Percentiles rank a stretch among this genome's conserved stretches.
Evolutionary conservation across 2,797 vertebrate species (phyloP).

Genomic region (Oreonectes daqikongensis): DNA sequence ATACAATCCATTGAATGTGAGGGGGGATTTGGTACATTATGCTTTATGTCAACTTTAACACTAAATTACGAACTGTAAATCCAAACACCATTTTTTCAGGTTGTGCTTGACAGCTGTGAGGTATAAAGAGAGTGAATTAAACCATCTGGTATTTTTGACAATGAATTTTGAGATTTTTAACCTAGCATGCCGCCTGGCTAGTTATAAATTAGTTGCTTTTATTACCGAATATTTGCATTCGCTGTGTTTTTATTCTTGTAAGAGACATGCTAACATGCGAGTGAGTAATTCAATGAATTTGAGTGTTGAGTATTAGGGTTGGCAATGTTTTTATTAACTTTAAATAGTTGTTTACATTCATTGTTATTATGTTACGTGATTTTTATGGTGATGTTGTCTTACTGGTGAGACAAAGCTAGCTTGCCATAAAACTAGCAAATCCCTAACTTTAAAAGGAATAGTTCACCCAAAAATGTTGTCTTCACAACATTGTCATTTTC

Average conservation of each 20-base stretch:
- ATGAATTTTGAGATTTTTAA: not conserved
- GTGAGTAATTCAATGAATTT: not conserved
- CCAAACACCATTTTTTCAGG: not conserved
- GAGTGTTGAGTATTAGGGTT: too few relatives aligned
- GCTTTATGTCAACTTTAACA: constrained; percentile 28
- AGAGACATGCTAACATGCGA: not conserved
- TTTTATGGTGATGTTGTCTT: too few relatives aligned
- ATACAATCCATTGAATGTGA: not conserved
- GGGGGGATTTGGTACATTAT: constrained; percentile 18
- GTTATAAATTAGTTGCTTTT: not conserved
- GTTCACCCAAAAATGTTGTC: too few relatives aligned
- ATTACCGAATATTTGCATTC: not conserved
- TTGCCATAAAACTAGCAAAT: too few relatives aligned
- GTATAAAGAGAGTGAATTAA: not conserved
- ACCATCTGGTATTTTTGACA: not conserved
- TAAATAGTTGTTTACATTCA: too few relatives aligned
- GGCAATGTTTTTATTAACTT: too few relatives aligned
- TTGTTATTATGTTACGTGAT: too few relatives aligned
- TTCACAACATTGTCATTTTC: too few relatives aligned
- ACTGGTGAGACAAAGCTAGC: too few relatives aligned
- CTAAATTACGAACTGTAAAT: not conserved
- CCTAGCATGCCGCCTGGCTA: not conserved
- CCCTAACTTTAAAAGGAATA: too few relatives aligned
- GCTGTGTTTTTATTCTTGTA: not conserved
- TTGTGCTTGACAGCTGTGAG: constrained; percentile 16